Evolutionary conservation across 2,888 invertebrate genomes (phyloP).

Genomic region (Sthenelais limicola): DNA sequence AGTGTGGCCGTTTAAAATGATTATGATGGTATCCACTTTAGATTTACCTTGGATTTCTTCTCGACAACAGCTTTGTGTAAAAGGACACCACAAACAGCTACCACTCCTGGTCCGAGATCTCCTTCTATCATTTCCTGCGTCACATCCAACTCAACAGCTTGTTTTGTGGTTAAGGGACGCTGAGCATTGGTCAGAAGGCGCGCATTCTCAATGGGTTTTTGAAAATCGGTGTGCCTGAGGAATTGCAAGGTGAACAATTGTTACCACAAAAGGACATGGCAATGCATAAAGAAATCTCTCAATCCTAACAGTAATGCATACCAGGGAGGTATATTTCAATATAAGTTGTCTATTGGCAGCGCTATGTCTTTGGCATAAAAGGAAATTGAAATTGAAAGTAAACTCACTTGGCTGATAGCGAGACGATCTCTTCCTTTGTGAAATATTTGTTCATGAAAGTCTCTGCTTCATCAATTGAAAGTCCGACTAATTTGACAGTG

Average conservation of each 20-base stretch:
- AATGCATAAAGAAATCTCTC: no score
- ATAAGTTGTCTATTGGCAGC: no score
- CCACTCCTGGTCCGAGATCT: constrained; percentile 51
- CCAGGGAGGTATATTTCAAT: no score
- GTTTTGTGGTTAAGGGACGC: not conserved
- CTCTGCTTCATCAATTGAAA: constrained; percentile 52
- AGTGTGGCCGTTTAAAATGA: no score
- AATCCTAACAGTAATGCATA: no score
- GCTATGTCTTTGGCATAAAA: no score
- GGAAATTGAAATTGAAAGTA: no score
- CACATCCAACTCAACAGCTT: constrained; percentile 46
- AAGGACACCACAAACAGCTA: constrained; percentile 48
- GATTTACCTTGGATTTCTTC: no score
- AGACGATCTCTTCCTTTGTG: constrained; percentile 10
- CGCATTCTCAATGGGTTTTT: constrained; percentile 19
- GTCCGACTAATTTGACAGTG: constrained; percentile 54
- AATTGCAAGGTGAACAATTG: no score
- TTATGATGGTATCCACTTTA: no score
- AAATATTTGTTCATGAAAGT: constrained; percentile 10
- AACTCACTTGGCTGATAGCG: constrained; percentile 23
- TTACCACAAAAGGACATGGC: no score
- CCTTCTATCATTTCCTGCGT: constrained; percentile 51
- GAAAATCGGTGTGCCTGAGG: constrained; percentile 12
- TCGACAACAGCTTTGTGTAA: constrained; percentile 41
- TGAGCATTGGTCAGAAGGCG: constrained; percentile 13